Percentiles rank a stretch among this genome's conserved stretches.
These are phyloP conservation scores for Acrocephalus arundinaceus DNA, from an alignment of 2,113 vertebrate species.

Conservation along the genomic window DNA sequence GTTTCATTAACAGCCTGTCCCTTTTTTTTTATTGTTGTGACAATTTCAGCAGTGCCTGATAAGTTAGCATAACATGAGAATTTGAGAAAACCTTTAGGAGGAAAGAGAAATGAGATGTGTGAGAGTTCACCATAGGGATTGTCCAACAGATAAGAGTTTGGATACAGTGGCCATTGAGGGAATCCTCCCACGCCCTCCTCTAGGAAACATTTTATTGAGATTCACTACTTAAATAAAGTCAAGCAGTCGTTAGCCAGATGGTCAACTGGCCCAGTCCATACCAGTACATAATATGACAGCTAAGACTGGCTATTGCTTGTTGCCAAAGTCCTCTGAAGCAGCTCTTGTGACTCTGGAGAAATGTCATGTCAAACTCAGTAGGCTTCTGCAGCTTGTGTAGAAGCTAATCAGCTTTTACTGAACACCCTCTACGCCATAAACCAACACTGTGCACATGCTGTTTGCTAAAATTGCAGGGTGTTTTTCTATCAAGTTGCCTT, in stretches of 20 bases:
- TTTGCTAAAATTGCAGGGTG: constrained; percentile 46
- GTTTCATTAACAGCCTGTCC: background rate
- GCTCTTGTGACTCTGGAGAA: background rate
- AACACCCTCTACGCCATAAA: background rate
- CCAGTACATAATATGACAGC: background rate
- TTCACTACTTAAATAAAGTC: background rate
- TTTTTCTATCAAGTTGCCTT: constrained; percentile 40
- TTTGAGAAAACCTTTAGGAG: background rate
- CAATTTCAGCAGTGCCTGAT: background rate
- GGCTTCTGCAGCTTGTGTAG: background rate
- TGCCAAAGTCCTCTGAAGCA: background rate
- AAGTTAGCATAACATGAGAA: background rate
- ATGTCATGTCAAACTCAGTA: background rate
- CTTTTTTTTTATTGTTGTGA: background rate
- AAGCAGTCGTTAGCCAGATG: fast-evolving
- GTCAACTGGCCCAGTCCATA: background rate
- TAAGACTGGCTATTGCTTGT: background rate
- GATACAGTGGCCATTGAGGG: background rate
- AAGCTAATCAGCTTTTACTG: constrained; percentile 20
- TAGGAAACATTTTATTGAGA: background rate
- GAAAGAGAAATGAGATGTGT: background rate
- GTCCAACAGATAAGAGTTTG: background rate
- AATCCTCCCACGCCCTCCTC: background rate
- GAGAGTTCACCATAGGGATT: background rate
- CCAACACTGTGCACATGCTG: background rate